A percentile compares a stretch with the other conserved stretches of the same genome.
phyloP scores from a whole-genome alignment of 2,113 vertebrate species.

The Cavia aperea region DNA sequence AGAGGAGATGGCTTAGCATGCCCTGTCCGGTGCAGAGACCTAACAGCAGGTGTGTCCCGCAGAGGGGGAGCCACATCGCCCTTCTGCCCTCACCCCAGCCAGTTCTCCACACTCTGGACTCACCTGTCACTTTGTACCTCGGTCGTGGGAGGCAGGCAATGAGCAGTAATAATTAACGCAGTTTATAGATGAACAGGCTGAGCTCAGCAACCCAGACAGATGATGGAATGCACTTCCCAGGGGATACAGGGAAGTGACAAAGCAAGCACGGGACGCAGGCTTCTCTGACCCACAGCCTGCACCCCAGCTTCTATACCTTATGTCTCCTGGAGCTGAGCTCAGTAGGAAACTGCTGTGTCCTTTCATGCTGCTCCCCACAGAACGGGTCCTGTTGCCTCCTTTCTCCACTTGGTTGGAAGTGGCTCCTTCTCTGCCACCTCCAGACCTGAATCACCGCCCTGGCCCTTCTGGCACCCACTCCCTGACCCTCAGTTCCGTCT shows the following conservation, averaged over 20 bases:
- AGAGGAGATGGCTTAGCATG: too few species aligned
- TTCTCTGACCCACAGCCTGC: not conserved
- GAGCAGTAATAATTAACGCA: too few species aligned
- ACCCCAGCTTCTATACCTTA: rapidly evolving
- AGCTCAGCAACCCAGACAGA: not conserved
- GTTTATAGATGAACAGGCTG: not conserved
- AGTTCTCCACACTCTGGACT: too few species aligned
- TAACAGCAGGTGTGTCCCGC: not conserved
- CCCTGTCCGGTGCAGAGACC: not conserved
- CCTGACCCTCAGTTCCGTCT: rapidly evolving
- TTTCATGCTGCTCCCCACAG: not conserved
- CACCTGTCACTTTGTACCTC: not conserved
- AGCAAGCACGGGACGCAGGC: rapidly evolving
- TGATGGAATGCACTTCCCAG: not conserved
- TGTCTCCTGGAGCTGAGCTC: not conserved
- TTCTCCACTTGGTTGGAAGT: not conserved
- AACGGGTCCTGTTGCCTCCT: rapidly evolving
- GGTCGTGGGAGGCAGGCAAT: not conserved
- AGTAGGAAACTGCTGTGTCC: not conserved
- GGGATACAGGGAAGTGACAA: not conserved
- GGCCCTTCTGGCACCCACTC: rapidly evolving
- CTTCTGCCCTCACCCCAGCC: not conserved
- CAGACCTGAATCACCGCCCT: rapidly evolving
- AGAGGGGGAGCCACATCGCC: not conserved
- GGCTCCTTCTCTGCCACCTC: not conserved